Conservation (phyloP, 2,113 vertebrate genomes). For the Athene noctua region DNA sequence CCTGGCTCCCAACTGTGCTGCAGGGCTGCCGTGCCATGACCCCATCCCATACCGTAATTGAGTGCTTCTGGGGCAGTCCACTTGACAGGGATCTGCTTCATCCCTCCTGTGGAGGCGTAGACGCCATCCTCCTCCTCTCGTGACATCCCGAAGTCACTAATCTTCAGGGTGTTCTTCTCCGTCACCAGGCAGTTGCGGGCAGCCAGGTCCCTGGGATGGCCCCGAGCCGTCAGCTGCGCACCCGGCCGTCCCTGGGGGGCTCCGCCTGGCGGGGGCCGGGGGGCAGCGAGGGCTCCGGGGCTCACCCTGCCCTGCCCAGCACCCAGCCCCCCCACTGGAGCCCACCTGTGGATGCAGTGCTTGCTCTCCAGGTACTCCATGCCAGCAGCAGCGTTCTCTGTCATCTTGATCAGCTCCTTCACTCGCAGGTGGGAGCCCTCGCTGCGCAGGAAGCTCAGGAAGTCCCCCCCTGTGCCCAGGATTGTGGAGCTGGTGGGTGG, state of each 20-base stretch:
- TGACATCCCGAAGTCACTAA: slow-evolving; percentile 99
- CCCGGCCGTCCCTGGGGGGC: accelerated
- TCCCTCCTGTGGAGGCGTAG: slow-evolving; percentile 86
- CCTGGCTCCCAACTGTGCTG: background rate
- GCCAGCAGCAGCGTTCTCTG: slow-evolving; percentile 84
- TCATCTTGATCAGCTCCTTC: slow-evolving; percentile 88
- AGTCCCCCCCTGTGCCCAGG: slow-evolving; percentile 85
- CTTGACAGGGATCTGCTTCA: slow-evolving; percentile 94
- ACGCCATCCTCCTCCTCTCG: slow-evolving; percentile 89
- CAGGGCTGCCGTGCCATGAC: accelerated
- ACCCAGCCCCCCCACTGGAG: accelerated
- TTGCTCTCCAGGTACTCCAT: slow-evolving; percentile 96
- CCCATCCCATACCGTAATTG: slow-evolving; percentile 83
- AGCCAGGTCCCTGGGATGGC: slow-evolving; percentile 83
- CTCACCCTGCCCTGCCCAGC: accelerated
- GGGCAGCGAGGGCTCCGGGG: background rate
- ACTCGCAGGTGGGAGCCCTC: slow-evolving; percentile 77
- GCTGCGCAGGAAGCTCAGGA: slow-evolving; percentile 86
- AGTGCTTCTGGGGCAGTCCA: slow-evolving; percentile 97
- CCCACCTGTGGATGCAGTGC: slow-evolving; percentile 95
- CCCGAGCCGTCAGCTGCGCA: accelerated
- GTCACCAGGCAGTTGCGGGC: slow-evolving; percentile 96
- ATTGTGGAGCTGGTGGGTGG: accelerated
- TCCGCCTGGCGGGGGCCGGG: accelerated
- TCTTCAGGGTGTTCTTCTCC: slow-evolving; percentile 87